Conservation (phyloP, 1,140 invertebrate genomes). For the Maconellicoccus hirsutus region DNA sequence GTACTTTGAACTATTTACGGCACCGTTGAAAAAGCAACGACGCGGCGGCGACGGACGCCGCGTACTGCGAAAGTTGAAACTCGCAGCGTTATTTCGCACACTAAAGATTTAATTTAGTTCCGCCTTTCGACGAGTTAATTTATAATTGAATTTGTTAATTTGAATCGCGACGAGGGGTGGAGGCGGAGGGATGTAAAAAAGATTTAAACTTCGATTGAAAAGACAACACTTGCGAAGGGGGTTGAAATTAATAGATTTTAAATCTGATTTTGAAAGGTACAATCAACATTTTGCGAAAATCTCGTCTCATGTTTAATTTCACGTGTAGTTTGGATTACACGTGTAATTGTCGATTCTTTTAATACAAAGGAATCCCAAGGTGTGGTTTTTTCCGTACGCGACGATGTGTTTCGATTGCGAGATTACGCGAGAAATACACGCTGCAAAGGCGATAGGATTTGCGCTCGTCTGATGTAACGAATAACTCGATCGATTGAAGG, state of each 20-base stretch:
- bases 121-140: constrained; percentile 27
- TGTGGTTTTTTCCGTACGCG: too few relatives aligned
- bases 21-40: constrained; percentile 1
- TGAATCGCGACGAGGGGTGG: constrained; percentile 24
- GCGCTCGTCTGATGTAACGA: too few relatives aligned
- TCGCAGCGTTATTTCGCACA: neutral
- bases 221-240: neutral
- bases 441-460: too few relatives aligned
- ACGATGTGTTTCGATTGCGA: too few relatives aligned
- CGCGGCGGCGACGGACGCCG: too few relatives aligned
- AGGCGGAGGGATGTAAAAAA: neutral
- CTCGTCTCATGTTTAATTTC: constrained; percentile 2
- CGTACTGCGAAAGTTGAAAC: constrained; percentile 10
- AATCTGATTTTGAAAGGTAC: constrained; percentile 12
- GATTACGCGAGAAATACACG: too few relatives aligned
- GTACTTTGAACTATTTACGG: constrained; percentile 21
- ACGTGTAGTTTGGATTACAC: neutral
- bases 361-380: too few relatives aligned
- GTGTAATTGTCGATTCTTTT: too few relatives aligned
- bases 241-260: constrained; percentile 22
- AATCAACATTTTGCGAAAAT: constrained; percentile 20
- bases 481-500: too few relatives aligned
- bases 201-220: constrained; percentile 1
- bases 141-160: constrained; percentile 31
- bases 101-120: constrained; percentile 20